A percentile compares a stretch with the other conserved stretches of the same genome.
Conservation (phyloP, 2,888 invertebrate genomes). For the Leptinotarsa juncta region DNA sequence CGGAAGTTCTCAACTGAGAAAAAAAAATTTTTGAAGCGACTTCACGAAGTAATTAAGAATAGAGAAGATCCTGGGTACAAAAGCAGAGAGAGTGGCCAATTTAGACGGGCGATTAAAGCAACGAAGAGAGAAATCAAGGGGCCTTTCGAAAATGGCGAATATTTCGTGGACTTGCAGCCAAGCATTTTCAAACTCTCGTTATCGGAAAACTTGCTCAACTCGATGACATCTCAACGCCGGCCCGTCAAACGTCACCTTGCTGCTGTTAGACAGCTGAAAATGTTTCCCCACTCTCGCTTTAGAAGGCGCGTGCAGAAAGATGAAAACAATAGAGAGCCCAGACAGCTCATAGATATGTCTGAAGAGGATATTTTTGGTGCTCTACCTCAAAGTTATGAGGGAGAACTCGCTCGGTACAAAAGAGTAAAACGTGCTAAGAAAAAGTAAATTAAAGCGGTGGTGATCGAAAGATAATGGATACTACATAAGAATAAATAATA, state of each 20-base stretch:
- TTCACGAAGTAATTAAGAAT: not conserved
- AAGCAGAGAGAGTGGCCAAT: not conserved
- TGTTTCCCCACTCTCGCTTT: constrained; percentile 44
- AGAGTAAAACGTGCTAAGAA: constrained; percentile 54
- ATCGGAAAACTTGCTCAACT: constrained; percentile 32
- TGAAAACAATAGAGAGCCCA: constrained; percentile 42
- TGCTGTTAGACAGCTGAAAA: constrained; percentile 49
- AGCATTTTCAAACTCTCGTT: constrained; percentile 43
- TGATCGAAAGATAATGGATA: not conserved
- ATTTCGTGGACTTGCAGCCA: constrained; percentile 49
- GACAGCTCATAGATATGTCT: constrained; percentile 57
- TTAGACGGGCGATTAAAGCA: constrained; percentile 34
- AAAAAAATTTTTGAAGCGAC: not conserved
- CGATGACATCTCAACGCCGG: constrained; percentile 50
- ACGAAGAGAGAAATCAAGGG: constrained; percentile 22
- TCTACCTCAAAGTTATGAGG: constrained; percentile 63
- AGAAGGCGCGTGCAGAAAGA: constrained; percentile 47
- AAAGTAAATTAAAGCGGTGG: not conserved
- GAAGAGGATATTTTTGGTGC: constrained; percentile 64
- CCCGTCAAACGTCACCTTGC: constrained; percentile 52
- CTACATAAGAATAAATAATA: constrained; percentile 11
- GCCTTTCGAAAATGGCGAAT: constrained; percentile 44
- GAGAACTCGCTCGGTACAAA: constrained; percentile 62
- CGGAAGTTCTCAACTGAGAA: constrained; percentile 20
- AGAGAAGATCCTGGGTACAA: not conserved